Conservation (phyloP, 2,797 vertebrate species). For the Urosaurus nigricauda region DNA sequence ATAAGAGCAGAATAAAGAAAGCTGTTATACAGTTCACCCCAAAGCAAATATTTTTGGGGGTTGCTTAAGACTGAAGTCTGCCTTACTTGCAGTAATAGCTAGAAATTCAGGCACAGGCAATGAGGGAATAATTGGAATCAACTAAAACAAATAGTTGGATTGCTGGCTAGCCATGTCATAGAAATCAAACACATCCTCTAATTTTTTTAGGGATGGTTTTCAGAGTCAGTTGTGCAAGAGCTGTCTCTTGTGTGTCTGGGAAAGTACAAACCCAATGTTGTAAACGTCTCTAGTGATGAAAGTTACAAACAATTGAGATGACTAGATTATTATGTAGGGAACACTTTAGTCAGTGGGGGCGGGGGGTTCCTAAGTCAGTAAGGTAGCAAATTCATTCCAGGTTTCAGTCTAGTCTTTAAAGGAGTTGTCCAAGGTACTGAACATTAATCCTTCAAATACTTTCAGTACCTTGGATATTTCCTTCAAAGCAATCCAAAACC, state of each 20-base stretch:
- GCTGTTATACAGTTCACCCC: not conserved
- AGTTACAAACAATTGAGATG: not conserved
- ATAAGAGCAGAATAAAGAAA: not conserved
- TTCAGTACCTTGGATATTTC: no score
- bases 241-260: not conserved
- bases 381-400: not conserved
- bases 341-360: not conserved
- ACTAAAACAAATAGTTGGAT: not conserved
- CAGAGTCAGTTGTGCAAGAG: constrained; percentile 13
- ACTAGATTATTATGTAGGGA: not conserved
- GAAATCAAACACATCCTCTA: not conserved
- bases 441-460: no score
- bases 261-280: not conserved
- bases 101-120: constrained; percentile 30
- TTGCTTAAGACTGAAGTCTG: not conserved
- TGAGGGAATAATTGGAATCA: not conserved
- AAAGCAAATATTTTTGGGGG: not conserved
- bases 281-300: not conserved
- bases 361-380: not conserved
- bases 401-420: not conserved
- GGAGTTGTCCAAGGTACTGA: no score
- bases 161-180: not conserved
- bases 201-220: constrained; percentile 17
- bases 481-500: no score
- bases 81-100: not conserved